Base-by-base conservation (phyloP, 2,888 invertebrate species). In the Sarcophaga subvicina region DNA sequence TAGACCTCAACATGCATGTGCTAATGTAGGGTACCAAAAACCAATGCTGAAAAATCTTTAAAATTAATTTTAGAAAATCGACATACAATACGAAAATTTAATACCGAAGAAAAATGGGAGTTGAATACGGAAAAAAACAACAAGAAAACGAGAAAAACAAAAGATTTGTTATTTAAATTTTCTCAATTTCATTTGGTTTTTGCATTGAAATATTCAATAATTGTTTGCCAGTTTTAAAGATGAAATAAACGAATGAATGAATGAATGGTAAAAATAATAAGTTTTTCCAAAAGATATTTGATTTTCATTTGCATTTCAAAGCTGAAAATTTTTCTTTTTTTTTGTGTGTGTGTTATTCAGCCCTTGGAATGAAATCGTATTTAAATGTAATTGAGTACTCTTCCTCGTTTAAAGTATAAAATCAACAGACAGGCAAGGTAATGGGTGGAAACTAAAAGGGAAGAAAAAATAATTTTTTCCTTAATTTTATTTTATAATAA, bases 251-350 rank as follows among this genome's bases (percentile, higher is more conserved):
- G 27, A 27, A 37, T 37, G 25, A 27, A 8, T 6, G 37, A 37
- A 37, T 37, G 25, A 22, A 12, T 47, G 25, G 14, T 17, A 54
- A 8, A n/a, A 25, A 14, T 70, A 27, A 4, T 62, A 76, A 27
- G 22, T 12, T 60, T 77, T 72, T 66, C 4, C 54, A 71, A 12
- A 17, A 17, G 25, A 47, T 66, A 70, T 77, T 82, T 77, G 71
- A 64, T 71, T 66, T 72, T 54, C 25, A 78, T 83, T 83, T 83
- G n/a, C 78, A 83, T 72, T 62, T 83, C 77, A 83, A 78, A 83
- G 83, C 8, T 17, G 14, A 12, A 54, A 4, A 5, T 37, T 5
- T 66, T 66, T 37, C 1, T 37, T 6, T 37, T 27, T 5, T 22
- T 25, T 2, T 11, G 1, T 20, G 0, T n/a, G 22, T 20, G 62